Conservation (phyloP, 2,113 vertebrate genomes). For the Colossoma macropomum region DNA sequence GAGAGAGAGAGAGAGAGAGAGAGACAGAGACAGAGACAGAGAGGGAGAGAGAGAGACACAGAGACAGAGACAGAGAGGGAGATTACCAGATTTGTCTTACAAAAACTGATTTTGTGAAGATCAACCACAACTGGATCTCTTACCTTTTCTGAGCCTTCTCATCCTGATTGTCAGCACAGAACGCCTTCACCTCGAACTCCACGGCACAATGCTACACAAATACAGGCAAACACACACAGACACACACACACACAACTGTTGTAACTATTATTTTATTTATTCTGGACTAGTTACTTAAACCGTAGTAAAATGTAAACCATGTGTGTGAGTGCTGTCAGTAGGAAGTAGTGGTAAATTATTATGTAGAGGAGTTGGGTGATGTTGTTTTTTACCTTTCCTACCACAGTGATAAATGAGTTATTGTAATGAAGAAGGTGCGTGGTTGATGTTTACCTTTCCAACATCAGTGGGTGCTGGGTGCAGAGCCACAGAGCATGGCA, state of each 20-base stretch:
- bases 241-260: no score
- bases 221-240: constrained; percentile 12
- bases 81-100: background rate
- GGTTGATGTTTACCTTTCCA: constrained; percentile 83
- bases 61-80: no score
- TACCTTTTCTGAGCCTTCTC: constrained; percentile 86
- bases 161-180: constrained; percentile 80
- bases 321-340: background rate
- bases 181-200: constrained; percentile 93
- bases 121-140: constrained; percentile 34
- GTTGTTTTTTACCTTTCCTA: background rate
- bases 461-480: constrained; percentile 86
- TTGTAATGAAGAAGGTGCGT: background rate
- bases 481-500: constrained; percentile 90
- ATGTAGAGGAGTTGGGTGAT: no score
- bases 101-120: no score
- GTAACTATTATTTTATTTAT: background rate
- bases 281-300: background rate
- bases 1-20: background rate
- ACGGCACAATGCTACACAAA: constrained; percentile 86
- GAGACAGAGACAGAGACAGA: background rate
- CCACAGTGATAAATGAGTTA: background rate
- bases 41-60: background rate
- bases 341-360: background rate
- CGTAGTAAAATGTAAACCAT: no score